Conservation (phyloP, 2,888 invertebrate genomes). For the Notodonta dromedarius region DNA sequence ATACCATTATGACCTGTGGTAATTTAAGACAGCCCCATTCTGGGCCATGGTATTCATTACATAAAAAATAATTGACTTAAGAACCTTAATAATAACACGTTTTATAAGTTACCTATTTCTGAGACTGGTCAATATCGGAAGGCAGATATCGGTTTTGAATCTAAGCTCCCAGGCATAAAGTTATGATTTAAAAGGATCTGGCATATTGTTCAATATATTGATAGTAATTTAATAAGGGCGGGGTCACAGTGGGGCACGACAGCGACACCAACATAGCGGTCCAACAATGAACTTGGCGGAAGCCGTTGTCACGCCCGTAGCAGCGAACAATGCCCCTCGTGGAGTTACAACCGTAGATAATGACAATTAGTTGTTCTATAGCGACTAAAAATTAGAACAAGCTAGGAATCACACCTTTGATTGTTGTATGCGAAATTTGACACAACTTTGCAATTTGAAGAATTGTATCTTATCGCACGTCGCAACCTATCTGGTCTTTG, state of each 20-base stretch:
- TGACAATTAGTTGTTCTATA: slow-evolving; percentile 54
- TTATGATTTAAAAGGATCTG: background rate
- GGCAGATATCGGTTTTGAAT: too few species aligned
- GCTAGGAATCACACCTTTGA: slow-evolving; percentile 4
- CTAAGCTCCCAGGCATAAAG: too few species aligned
- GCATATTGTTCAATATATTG: slow-evolving; percentile 9
- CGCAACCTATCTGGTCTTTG: too few species aligned
- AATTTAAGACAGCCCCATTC: too few species aligned
- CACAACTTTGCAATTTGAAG: background rate
- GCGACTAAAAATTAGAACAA: slow-evolving; percentile 33
- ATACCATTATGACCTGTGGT: too few species aligned
- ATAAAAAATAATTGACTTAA: too few species aligned
- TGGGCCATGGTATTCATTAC: too few species aligned
- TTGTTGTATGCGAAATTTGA: background rate
- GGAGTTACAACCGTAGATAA: slow-evolving; percentile 55
- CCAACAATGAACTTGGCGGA: slow-evolving; percentile 83
- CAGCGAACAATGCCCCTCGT: slow-evolving; percentile 70
- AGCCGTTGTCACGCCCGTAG: slow-evolving; percentile 78
- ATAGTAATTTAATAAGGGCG: slow-evolving; percentile 45
- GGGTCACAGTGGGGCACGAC: slow-evolving; percentile 48
- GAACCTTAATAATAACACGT: too few species aligned
- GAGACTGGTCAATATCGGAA: too few species aligned
- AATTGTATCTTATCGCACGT: background rate
- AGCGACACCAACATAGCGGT: slow-evolving; percentile 40
- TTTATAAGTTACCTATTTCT: too few species aligned